Base-by-base conservation (phyloP, 2,888 invertebrate genomes). In the Cryptus viduatorius region DNA sequence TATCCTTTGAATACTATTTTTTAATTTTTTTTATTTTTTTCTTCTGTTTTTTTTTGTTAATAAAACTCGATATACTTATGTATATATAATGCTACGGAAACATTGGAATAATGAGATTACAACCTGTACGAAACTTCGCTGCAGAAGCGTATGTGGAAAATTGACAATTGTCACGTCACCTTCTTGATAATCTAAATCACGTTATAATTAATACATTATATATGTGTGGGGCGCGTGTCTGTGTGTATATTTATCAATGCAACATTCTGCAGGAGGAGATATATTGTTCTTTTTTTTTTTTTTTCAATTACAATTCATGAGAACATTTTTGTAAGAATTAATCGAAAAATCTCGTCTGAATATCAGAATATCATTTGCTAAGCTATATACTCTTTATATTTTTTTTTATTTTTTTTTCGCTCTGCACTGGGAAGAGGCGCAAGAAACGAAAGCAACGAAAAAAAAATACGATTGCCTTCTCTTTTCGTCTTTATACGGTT, bases 131-230 rank as follows among this genome's bases (percentile, higher is more conserved):
- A 75, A 64, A 75, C 29, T 75, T 46, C 29, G 61, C 61, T 59
- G 73, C 73, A 37, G 61, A 75, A 75, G 73, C 73, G 61, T 64
- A 75, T 64, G 73, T 75, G 73, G 73, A 75, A 75, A 75, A 75
- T 75, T 75, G 73, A 75, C 73, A 75, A 75, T 64, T 75, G 73
- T 75, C 64, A 64, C 73, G 42, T 46, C 48, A 64, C 64, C 37
- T 8, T n/a, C 31, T n/a, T 31, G 61, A 61, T 14, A 29, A 61
- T 61, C 64, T 64, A 48, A 64, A 75, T 19, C 48, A 19, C 37
- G 16, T 75, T 73, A 64, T 64, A 64, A 48, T 31, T 64, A 64
- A 64, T 37, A 29, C 31, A 61, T 61, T 31, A 5, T 61, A 48
- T 12, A 48, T 48, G 48, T 48, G 48, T 48, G 3, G 24, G 24